Base-by-base conservation (phyloP, 2,113 vertebrate species). In the Aptenodytes forsteri region DNA sequence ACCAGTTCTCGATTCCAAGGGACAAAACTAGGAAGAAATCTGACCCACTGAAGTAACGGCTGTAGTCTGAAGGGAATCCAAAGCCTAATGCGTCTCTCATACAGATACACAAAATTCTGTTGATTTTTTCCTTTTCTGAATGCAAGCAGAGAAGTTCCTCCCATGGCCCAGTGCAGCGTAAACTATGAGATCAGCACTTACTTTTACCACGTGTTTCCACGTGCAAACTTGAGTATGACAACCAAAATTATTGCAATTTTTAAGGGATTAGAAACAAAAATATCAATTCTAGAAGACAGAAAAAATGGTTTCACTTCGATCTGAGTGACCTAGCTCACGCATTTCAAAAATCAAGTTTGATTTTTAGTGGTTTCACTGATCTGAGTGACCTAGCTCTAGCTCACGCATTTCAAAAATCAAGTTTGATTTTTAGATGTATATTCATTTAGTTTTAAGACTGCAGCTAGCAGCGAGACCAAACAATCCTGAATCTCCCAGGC, bases 251-350 rank as follows among this genome's bases (percentile, higher is more conserved):
- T 4, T 36, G 38, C 70, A 6, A 13, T 29, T 83, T 69, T 71
- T n/a, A 76, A 36, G 26, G 50, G 50, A 42, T 34, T 29, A 65
- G 56, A 47, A 87, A 61, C 34, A 5, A 59, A 94, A 83, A 47
- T 29, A 54, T 18, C 56, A 21, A 1, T 71, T 47, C 38, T 25
- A 20, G 25, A 47, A 9, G 23, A 44, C 23, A 81, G 49, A 26
- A 69, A 29, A 76, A 55, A 34, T 8, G 6, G 12, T 58, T 81
- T 75, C 2, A 0, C 42, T 87, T 64, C 14, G 19, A 27, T 46
- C n/a, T 0, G 1, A 65, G 16, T 7, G 46, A 58, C 65, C 42
- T 36, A 36, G 36, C 36, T 36, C 36, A 5, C 2, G 1, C 29
- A 10, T 22, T 90, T 77, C 40, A 73, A 71, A 46, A 18, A 40